These are phyloP conservation scores for Drosophila seclusa DNA, from an alignment of 2,888 invertebrate genomes.

Conservation along the genomic window DNA sequence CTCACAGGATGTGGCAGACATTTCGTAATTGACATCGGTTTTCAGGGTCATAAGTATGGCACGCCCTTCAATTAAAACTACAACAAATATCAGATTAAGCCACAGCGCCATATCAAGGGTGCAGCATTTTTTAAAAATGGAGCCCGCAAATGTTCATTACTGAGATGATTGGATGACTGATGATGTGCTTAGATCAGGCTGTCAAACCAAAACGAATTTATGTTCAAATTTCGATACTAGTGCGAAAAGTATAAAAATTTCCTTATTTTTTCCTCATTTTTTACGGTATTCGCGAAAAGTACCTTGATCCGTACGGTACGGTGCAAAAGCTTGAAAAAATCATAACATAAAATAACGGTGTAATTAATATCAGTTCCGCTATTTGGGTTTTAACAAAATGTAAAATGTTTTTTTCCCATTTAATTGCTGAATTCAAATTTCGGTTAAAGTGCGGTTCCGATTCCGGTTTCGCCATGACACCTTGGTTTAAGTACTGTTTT, in stretches of 20 bases:
- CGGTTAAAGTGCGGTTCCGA: neutral
- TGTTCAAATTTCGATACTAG: neutral
- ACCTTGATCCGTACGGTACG: neutral
- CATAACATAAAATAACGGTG: neutral
- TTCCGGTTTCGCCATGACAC: neutral
- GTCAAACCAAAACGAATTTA: neutral
- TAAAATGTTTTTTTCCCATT: neutral
- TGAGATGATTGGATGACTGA: neutral
- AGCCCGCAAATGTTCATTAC: neutral
- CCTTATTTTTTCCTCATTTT: neutral
- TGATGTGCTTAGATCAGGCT: neutral
- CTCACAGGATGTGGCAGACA: slow-evolving; percentile 40
- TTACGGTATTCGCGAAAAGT: neutral
- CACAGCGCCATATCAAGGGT: slow-evolving; percentile 3
- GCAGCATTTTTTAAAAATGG: slow-evolving; percentile 14
- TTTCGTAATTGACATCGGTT: slow-evolving; percentile 32
- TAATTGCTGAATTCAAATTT: neutral
- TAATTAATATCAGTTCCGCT: neutral
- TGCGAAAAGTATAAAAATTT: neutral
- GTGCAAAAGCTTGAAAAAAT: neutral
- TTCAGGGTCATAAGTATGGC: slow-evolving; percentile 23
- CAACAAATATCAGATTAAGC: slow-evolving; percentile 27
- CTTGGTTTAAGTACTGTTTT: neutral
- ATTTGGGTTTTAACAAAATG: neutral
- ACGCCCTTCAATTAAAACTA: slow-evolving; percentile 34